Evolutionary conservation across 1,140 invertebrate species (phyloP).

Genomic region (Gerris buenoi): DNA sequence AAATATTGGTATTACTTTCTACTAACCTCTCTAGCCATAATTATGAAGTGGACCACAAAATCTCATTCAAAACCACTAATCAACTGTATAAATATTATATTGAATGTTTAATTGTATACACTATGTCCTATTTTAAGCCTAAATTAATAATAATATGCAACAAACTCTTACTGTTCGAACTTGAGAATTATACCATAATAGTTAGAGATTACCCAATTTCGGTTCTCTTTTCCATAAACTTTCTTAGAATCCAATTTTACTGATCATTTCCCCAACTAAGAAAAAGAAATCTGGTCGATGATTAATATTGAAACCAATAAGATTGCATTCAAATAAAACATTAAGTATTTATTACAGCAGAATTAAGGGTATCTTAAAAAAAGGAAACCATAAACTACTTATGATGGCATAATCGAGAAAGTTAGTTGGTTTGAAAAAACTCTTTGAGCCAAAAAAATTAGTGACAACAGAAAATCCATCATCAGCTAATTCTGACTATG

Average conservation of each 20-base stretch:
- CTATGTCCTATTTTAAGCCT: background rate
- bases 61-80: background rate
- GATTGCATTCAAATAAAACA: background rate
- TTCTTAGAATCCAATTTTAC: too few relatives aligned
- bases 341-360: background rate
- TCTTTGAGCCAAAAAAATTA: conserved; percentile 77
- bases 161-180: too few relatives aligned
- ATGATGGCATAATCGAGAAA: conserved; percentile 24
- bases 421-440: conserved; percentile 63
- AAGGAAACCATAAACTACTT: too few relatives aligned
- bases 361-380: background rate
- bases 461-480: conserved; percentile 75
- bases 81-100: background rate
- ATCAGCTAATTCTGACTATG: conserved; percentile 54
- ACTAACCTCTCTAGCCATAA: too few relatives aligned
- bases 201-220: too few relatives aligned
- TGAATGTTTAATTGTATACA: background rate
- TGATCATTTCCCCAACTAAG: too few relatives aligned
- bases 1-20: too few relatives aligned
- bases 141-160: too few relatives aligned
- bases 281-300: too few relatives aligned
- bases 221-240: too few relatives aligned
- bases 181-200: too few relatives aligned
- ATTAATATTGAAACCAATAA: background rate
- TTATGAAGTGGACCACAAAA: too few relatives aligned